Evolutionary conservation across 1,140 invertebrate genomes (phyloP), one percentile per base, ranked within the genome.

Genomic region (Elysia chlorotica): DNA sequence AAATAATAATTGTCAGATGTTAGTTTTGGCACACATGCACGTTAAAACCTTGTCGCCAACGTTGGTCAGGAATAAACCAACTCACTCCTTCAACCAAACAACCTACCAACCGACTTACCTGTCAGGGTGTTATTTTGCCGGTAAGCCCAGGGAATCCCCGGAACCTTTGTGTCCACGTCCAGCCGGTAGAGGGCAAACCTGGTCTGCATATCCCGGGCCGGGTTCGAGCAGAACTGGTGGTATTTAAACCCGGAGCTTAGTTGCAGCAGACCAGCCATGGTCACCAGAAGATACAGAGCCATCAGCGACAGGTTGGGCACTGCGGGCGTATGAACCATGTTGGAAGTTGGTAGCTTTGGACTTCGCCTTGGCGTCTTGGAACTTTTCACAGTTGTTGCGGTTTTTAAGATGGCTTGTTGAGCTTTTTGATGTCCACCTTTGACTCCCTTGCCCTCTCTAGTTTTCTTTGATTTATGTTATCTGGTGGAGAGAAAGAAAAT

Each of bases 141-240:
- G 25, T 71, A 71, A 2, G 68, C 68, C 68, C 68, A 71, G 28
- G 68, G 68, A 37, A 71, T 21, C 2, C 68, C 68, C 3, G 33
- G 41, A 37, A 54, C 38, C 33, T 71, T 71, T 19, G 68, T 71
- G n/a, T 71, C 68, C n/a, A 71, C 54, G 19, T 71, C 68, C 17
- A 71, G 23, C 2, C 56, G 31, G 36, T 71, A 71, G 0, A 71
- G 57, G 1, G 68, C 54, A 23, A 71, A 71, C 25, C 68, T 37
- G 3, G 68, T 71, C 37, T 71, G 59, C 68, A 71, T 71, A 31
- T 71, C 68, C 5, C 30, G 19, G 2, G 68, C 54, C 36, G 68
- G 68, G 6, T 54, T 41, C 1, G 23, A 19, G 36, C 68, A 71
- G 57, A 71, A 71, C 5, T 71, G 33, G 56, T 71, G 68, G 35